Base-by-base conservation (phyloP, 2,888 invertebrate genomes). In the Noctua comes region DNA sequence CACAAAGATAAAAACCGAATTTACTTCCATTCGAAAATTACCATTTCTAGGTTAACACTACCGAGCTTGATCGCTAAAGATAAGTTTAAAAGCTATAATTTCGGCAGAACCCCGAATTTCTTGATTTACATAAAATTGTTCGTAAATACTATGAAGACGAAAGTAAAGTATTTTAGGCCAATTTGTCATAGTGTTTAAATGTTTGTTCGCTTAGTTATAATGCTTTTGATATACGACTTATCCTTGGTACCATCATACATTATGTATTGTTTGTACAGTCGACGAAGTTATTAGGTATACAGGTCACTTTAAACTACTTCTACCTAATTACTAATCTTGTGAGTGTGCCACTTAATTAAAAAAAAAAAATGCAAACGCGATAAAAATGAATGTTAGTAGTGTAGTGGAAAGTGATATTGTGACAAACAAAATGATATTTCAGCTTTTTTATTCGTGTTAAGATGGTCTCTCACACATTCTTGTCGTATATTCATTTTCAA, bases 71-170 rank as follows among this genome's bases (percentile, higher is more conserved):
- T 70, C 24, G 40, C 48, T 6, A 64, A 64, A 83, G 83, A 80
- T 82, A 79, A 16, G 10, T 31, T 5, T 40, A 6, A 73, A 46
- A 65, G 10, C 31, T 57, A 69, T 64, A 65, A 43, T 83, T 68
- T 78, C 27, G 51, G 51, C 31, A 16, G 31, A 24, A 3, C 31
- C 24, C 8, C 57, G 48, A 66, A 64, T 2, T 51, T 70, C 64
- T 16, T 59, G 13, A 83, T 80, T 80, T 59, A 84, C 79, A 83
- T 84, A 77, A 80, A 83, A 84, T 59, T 24, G 57, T 40, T 31
- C 8, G 64, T 83, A 48, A 77, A 54, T 48, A 59, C 27, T 46
- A 48, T 31, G 64, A 11, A 48, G 40, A 59, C 54, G 1, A 31
- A 65, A 57, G n/a, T 59, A 13, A 46, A 13, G 18, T 73, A 36